Base-by-base conservation (phyloP, 2,113 vertebrate species). In the Prionailurus bengalensis region DNA sequence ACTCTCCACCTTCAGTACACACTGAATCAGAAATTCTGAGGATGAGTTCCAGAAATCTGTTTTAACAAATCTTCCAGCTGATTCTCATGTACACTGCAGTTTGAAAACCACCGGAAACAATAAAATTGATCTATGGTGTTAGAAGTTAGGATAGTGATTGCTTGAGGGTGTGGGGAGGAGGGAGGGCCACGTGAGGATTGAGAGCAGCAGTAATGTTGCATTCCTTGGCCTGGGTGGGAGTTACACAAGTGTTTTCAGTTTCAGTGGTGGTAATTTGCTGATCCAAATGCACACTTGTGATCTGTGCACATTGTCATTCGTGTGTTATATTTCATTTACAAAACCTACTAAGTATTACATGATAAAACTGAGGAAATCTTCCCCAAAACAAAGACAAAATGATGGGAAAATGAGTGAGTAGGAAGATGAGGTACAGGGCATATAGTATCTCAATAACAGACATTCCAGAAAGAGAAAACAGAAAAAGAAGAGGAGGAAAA, bases 341-440 rank as follows among this genome's bases (percentile, higher is more conserved):
- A 92, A 88, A 45, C 51, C 21, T 73, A 66, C 36, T 68, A 83
- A 70, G 61, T 70, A 33, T 53, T 85, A 45, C 21, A 53, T 70
- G 21, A 85, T 53, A 71, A 91, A 87, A 88, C 48, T 55, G 55
- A 94, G 25, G 65, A 94, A 74, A 66, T 94, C 68, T 91, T 91
- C 19, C 82, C 51, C 58, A 94, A 87, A 61, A 23, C 51, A 65
- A 51, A 71, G 29, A 31, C 6, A 88, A 51, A 74, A 51, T 45
- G 27, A 66, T 45, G 61, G 48, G 17, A 74, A 78, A 76, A 31
- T 58, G 63, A 82, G 48, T 45, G 14, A 91, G 65, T 45, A 36
- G 51, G 79, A 92, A 68, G 48, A 82, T 68, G 58, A 88, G 16
- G 31, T 68, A 21, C 8, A 45, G 11, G 81, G 48, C 39, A 68